Conservation (phyloP, 2,797 vertebrate genomes). For the Aviceda cuculoides region DNA sequence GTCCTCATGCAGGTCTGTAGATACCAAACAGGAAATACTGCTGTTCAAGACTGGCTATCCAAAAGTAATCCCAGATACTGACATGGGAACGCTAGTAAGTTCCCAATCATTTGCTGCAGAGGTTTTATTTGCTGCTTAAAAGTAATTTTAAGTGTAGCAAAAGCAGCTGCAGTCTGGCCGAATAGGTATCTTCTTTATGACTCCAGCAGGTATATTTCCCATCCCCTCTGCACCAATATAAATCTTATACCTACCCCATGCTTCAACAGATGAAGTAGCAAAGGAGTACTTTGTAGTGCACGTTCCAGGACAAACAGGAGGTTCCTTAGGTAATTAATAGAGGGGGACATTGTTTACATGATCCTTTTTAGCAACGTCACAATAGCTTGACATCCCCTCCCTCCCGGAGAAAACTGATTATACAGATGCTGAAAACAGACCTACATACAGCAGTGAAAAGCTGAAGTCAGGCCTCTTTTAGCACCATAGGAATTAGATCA, state of each 20-base stretch:
- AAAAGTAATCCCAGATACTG: not conserved
- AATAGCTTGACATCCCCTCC: not conserved
- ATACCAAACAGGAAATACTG: not conserved
- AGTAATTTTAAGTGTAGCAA: not conserved
- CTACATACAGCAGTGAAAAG: not conserved
- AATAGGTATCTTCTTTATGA: not conserved
- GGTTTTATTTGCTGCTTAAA: not conserved
- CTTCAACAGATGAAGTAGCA: not conserved
- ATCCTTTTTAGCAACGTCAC: not conserved
- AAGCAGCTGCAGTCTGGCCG: not conserved
- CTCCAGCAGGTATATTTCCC: not conserved
- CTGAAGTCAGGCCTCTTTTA: not conserved
- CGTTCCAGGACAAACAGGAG: not conserved
- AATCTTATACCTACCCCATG: not conserved
- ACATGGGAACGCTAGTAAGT: not conserved
- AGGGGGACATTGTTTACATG: not conserved
- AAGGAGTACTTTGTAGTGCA: not conserved
- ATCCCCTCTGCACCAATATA: not conserved
- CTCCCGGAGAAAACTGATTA: not conserved
- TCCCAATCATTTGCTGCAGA: not conserved
- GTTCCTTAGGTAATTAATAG: not conserved
- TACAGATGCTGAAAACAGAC: not conserved
- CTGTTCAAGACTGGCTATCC: not conserved
- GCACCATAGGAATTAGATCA: not conserved
- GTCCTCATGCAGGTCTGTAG: not conserved